Evolutionary conservation across 2,888 invertebrate genomes (phyloP), one percentile per base, ranked within the genome.

Genomic region (Torymus tubicola): DNA sequence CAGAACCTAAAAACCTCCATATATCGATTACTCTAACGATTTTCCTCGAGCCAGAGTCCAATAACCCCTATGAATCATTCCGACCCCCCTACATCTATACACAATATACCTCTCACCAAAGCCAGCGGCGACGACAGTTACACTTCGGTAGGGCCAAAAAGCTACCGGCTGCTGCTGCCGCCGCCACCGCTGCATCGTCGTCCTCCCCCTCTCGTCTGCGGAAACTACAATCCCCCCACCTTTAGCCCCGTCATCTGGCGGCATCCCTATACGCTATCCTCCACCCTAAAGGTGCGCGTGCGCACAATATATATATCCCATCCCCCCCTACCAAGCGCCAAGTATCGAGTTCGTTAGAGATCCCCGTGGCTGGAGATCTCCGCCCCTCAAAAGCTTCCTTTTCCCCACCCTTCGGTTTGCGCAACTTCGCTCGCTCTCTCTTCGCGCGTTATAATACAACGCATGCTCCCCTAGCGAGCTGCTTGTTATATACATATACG

Each of bases 321-420:
- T 61, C 57, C 58, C 21, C 12, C 58, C 68, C 57, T 16, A 50
- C 53, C 18, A n/a, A 21, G 11, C 31, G n/a, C n/a, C n/a, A 8
- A 11, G 84, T 88, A 89, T 89, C 88, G 89, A 89, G 88, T 89
- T 88, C 88, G 89, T 89, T 89, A 89, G 86, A 88, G 89, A 89
- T 89, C 87, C 89, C 88, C 84, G 86, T 86, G 83, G 87, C n/a
- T 58, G 85, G 86, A 89, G 89, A 89, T 89, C 89, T 81, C 85
- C 83, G 69, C 74, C 82, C 71, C 81, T 71, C 68, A 24, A 65
- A 58, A 61, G 50, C 77, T 73, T 64, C 63, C 73, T 69, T 50
- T 58, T 52, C 16, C 61, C 42, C 70, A 16, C 72, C 16, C 42
- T 55, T 58, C 79, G 80, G 78, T 84, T 83, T 82, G 83, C 84